Percentiles rank a stretch among this genome's conserved stretches.
phyloP scores from a whole-genome alignment of 23 tunicate genomes.

The Aplidium turbinatum region DNA sequence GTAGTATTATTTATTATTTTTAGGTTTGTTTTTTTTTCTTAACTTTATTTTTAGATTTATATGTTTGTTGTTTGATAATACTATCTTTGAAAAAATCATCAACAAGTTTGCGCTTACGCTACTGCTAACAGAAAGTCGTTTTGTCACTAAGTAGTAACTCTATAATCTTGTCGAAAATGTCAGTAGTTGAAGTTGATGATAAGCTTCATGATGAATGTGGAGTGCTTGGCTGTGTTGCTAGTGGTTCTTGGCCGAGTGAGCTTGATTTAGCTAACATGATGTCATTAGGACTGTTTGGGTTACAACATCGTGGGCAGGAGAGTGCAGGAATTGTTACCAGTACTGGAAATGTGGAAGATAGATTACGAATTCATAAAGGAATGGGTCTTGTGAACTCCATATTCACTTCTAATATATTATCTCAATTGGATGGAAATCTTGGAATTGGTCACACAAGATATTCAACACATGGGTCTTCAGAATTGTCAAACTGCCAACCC shows the following conservation, averaged over 20 bases:
- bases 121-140: no score
- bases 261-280: slow-evolving; percentile 74
- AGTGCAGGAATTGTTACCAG: slow-evolving; percentile 76
- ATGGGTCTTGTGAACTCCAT: slow-evolving; percentile 78
- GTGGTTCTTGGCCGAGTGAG: slow-evolving; percentile 43
- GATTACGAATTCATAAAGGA: slow-evolving; percentile 56
- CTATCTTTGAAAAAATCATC: no score
- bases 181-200: no score
- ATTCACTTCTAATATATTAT: slow-evolving; percentile 41
- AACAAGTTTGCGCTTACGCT: no score
- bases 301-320: slow-evolving; percentile 92
- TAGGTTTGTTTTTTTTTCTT: no score
- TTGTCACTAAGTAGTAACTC: no score
- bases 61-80: no score
- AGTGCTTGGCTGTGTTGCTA: slow-evolving; percentile 71
- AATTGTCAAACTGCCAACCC: slow-evolving; percentile 76
- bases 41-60: no score
- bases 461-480: slow-evolving; percentile 77
- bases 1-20: no score
- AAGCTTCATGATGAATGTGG: slow-evolving; percentile 79
- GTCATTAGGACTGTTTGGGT: slow-evolving; percentile 64
- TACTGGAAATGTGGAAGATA: slow-evolving; percentile 15
- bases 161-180: no score
- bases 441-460: slow-evolving; percentile 88
- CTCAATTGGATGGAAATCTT: slow-evolving; percentile 50